Conservation (phyloP, 2,113 vertebrate genomes). For the Herpetotheres cachinnans region DNA sequence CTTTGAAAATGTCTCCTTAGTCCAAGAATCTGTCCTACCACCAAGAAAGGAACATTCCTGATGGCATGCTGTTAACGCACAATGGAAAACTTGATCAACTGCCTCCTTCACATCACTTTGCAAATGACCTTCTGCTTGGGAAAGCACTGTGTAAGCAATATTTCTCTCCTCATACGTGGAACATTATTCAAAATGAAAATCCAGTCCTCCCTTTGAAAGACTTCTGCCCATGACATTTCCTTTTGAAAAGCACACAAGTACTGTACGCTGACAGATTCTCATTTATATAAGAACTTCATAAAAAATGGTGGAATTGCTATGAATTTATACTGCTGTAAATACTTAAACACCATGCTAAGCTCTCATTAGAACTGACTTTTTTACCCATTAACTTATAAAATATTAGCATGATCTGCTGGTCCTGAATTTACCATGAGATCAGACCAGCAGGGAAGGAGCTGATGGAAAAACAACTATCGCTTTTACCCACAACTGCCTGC, state of each 20-base stretch:
- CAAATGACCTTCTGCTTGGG: background rate
- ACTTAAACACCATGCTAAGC: background rate
- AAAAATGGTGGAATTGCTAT: background rate
- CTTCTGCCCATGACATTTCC: background rate
- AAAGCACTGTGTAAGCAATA: background rate
- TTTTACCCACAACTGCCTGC: background rate
- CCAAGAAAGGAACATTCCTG: constrained; percentile 39
- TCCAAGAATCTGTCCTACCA: background rate
- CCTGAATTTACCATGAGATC: background rate
- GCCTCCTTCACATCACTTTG: background rate
- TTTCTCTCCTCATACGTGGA: background rate
- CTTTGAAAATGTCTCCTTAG: constrained; percentile 5
- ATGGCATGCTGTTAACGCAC: constrained; percentile 1
- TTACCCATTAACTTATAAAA: background rate
- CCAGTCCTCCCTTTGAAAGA: background rate
- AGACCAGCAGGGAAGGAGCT: background rate
- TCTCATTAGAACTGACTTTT: background rate
- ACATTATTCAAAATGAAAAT: background rate
- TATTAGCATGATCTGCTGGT: background rate
- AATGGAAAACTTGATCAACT: constrained; percentile 28
- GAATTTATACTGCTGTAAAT: background rate
- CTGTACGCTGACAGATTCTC: background rate
- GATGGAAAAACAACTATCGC: background rate
- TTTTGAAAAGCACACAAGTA: background rate
- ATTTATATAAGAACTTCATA: background rate